Percentiles rank a stretch among this genome's conserved stretches.
Evolutionary conservation across 2,113 vertebrate species (phyloP).

Genomic region (Oncorhynchus kisutch): DNA sequence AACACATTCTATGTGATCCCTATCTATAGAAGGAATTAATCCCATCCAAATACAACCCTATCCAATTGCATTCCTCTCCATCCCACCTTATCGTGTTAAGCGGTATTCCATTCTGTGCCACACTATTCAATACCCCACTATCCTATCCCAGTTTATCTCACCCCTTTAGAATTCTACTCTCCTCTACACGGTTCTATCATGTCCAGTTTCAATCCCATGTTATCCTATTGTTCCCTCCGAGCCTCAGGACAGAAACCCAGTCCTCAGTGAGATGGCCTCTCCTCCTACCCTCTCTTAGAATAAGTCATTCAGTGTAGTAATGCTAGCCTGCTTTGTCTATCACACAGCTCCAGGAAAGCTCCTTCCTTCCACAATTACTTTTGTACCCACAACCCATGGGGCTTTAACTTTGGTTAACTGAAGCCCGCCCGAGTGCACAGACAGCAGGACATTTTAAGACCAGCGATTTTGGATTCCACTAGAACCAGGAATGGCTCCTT

Average conservation of each 20-base stretch:
- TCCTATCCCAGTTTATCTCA: conserved; percentile 26
- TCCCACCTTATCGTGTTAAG: conserved; percentile 58
- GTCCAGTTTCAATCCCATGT: conserved; percentile 6
- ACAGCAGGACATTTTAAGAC: conserved; percentile 33
- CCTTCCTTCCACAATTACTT: no score
- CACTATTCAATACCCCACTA: conserved; percentile 33
- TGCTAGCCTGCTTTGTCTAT: background rate
- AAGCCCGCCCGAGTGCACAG: conserved; percentile 20
- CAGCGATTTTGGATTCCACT: conserved; percentile 47
- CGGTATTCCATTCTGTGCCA: conserved; percentile 58
- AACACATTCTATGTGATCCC: conserved; percentile 54
- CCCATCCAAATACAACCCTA: conserved; percentile 54
- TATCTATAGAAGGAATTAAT: conserved; percentile 53
- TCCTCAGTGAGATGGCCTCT: background rate
- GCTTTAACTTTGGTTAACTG: conserved; percentile 17
- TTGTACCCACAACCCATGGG: background rate
- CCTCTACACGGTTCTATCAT: conserved; percentile 6
- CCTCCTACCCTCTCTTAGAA: background rate
- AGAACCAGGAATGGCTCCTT: conserved; percentile 42
- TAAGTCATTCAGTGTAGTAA: background rate
- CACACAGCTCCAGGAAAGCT: background rate
- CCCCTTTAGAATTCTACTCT: conserved; percentile 19
- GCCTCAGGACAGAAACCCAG: background rate
- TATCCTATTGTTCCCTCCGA: conserved; percentile 12
- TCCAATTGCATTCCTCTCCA: conserved; percentile 64